Conservation (phyloP, 2,797 vertebrate genomes). For the Tangara arthus region DNA sequence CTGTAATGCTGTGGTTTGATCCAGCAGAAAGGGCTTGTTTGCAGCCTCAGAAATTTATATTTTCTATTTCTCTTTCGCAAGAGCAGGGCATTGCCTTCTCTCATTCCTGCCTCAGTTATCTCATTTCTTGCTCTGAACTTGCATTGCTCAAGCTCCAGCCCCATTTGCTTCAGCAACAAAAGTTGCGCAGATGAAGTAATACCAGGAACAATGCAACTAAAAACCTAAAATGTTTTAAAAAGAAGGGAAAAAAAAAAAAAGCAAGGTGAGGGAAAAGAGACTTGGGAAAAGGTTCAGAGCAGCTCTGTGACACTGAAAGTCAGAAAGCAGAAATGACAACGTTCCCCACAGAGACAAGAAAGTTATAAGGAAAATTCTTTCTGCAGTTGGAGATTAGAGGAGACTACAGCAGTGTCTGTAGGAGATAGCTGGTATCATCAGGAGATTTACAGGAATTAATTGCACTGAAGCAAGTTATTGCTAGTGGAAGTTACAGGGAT, state of each 20-base stretch:
- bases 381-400: not conserved
- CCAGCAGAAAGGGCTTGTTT: not conserved
- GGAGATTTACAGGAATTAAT: constrained; percentile 3
- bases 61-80: constrained; percentile 12
- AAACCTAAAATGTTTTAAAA: not conserved
- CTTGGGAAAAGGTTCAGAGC: not conserved
- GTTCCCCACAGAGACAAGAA: not conserved
- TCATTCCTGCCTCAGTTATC: not conserved
- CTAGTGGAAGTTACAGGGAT: not conserved
- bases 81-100: not conserved
- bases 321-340: not conserved
- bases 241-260: accelerated
- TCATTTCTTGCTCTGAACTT: not conserved
- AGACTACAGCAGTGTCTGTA: not conserved
- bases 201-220: not conserved
- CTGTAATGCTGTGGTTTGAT: not conserved
- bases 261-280: not conserved
- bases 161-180: not conserved
- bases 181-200: constrained; percentile 2
- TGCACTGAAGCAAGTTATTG: not conserved
- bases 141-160: constrained; percentile 24
- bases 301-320: not conserved
- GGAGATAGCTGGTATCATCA: not conserved
- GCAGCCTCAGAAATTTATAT: not conserved
- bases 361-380: not conserved